Conservation (phyloP, 2,113 vertebrate genomes). For the Amphilophus citrinellus region DNA sequence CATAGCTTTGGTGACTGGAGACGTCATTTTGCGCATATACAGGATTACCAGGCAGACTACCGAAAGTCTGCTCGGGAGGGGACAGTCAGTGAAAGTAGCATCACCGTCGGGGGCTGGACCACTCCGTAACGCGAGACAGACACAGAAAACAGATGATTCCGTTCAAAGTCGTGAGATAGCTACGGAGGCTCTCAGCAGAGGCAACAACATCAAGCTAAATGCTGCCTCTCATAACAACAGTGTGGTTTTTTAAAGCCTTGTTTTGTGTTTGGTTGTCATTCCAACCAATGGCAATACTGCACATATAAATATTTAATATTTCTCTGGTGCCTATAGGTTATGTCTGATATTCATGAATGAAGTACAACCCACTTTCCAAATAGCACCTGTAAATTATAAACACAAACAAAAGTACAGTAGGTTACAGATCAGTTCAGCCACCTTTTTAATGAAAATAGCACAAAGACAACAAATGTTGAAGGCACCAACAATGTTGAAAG, state of each 20-base stretch:
- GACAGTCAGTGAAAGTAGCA: not conserved
- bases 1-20: conserved; percentile 79
- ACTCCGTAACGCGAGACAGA: not conserved
- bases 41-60: not conserved
- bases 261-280: not conserved
- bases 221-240: too few species aligned
- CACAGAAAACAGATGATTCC: fast-evolving
- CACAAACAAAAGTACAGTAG: not conserved
- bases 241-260: not conserved
- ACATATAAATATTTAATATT: not conserved
- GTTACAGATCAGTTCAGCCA: fast-evolving
- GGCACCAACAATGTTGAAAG: too few species aligned
- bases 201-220: too few species aligned
- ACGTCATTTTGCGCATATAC: conserved; percentile 66
- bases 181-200: not conserved
- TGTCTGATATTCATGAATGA: not conserved
- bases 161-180: not conserved
- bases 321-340: not conserved
- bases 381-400: not conserved
- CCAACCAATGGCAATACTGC: not conserved
- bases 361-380: not conserved
- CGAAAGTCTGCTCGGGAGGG: not conserved
- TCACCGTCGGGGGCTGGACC: conserved; percentile 27
- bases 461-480: not conserved
- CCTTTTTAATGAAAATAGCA: not conserved